Conservation (phyloP, 2,888 invertebrate genomes). For the Drosophila acutilabella region DNA sequence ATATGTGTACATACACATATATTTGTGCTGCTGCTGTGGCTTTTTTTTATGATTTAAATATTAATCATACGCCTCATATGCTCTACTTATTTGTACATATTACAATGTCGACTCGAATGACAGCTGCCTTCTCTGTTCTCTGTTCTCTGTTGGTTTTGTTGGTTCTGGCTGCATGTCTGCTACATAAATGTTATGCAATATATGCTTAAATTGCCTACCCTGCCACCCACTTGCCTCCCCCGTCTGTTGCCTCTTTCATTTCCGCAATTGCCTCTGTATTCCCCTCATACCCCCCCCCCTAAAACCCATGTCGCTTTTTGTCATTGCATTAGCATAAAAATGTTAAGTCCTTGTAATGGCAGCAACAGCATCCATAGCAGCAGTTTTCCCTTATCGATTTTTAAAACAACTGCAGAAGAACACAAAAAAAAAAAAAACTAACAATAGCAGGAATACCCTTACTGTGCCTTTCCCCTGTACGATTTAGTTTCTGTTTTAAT, state of each 20-base stretch:
- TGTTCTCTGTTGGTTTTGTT: neutral
- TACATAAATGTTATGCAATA: slow-evolving; percentile 55
- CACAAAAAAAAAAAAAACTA: neutral
- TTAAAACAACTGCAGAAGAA: slow-evolving; percentile 22
- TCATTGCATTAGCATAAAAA: slow-evolving; percentile 70
- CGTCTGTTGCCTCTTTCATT: neutral
- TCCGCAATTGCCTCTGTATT: neutral
- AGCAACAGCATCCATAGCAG: slow-evolving; percentile 34
- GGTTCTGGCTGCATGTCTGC: slow-evolving; percentile 24
- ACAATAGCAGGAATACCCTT: slow-evolving; percentile 6
- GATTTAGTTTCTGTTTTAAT: slow-evolving; percentile 47
- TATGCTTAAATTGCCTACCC: slow-evolving; percentile 47
- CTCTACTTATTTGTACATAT: slow-evolving; percentile 70
- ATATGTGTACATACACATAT: neutral
- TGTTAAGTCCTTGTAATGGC: slow-evolving; percentile 64
- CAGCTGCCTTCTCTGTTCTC: slow-evolving; percentile 33
- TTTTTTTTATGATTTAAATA: slow-evolving; percentile 59
- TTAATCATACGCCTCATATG: slow-evolving; percentile 71
- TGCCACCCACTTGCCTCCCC: neutral
- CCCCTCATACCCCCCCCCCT: neutral
- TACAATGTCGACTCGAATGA: slow-evolving; percentile 64
- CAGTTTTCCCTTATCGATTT: slow-evolving; percentile 59
- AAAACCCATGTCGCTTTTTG: slow-evolving; percentile 63
- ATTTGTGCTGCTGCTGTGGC: neutral
- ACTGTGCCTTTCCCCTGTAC: neutral